Evolutionary conservation across 2,888 invertebrate genomes (phyloP).

Genomic region (Holacanthella duospinosa): DNA sequence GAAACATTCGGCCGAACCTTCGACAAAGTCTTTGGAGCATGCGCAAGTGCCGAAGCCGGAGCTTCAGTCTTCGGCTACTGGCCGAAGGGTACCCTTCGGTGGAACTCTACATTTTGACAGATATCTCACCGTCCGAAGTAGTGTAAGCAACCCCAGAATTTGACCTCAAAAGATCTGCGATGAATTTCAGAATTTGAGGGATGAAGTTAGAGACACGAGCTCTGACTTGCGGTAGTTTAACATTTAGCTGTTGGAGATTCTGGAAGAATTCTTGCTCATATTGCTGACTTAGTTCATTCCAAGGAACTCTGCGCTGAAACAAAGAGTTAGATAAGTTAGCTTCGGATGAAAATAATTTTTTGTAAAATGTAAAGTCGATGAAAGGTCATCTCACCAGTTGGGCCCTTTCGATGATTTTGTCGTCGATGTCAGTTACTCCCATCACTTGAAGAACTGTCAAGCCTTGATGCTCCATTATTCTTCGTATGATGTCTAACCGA

Average conservation of each 20-base stretch:
- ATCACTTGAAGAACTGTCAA: constrained; percentile 72
- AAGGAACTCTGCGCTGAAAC: constrained; percentile 13
- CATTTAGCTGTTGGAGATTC: constrained; percentile 61
- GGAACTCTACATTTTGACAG: too few species aligned
- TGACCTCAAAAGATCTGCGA: constrained; percentile 52
- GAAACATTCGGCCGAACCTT: too few species aligned
- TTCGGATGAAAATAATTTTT: neutral
- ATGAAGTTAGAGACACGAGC: constrained; percentile 73
- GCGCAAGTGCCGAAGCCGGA: too few species aligned
- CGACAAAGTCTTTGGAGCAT: too few species aligned
- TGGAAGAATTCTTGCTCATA: constrained; percentile 74
- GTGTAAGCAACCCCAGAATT: constrained; percentile 56
- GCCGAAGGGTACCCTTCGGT: too few species aligned
- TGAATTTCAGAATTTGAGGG: constrained; percentile 62
- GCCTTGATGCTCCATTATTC: constrained; percentile 54
- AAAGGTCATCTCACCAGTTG: constrained; percentile 41
- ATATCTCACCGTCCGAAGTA: constrained; percentile 50
- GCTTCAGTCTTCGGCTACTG: too few species aligned
- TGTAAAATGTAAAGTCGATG: neutral
- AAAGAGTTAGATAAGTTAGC: neutral
- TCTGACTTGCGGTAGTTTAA: constrained; percentile 59
- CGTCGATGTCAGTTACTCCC: constrained; percentile 90
- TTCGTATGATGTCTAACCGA: constrained; percentile 73
- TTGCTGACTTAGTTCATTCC: constrained; percentile 48
- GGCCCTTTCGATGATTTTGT: constrained; percentile 74